Conservation (phyloP, 2,888 invertebrate genomes). For the Poecilobothrus nobilitatus region DNA sequence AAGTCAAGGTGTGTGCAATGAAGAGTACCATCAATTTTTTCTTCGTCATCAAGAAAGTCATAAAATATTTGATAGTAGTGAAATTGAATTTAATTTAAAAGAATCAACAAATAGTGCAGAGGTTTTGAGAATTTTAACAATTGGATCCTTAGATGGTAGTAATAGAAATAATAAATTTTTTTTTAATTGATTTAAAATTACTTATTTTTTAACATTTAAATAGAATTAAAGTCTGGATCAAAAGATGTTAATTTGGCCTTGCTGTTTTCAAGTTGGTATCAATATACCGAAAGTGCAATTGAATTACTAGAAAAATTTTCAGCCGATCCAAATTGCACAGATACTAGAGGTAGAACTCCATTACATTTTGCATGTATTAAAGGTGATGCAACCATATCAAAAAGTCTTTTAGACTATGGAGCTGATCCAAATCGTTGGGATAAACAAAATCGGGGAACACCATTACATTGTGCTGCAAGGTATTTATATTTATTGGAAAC, state of each 20-base stretch:
- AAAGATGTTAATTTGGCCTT: slow-evolving; percentile 38
- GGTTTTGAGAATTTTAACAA: slow-evolving; percentile 35
- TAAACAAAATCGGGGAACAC: slow-evolving; percentile 57
- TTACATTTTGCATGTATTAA: slow-evolving; percentile 73
- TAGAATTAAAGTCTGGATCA: slow-evolving; percentile 34
- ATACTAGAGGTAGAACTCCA: slow-evolving; percentile 59
- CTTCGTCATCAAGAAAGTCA: slow-evolving; percentile 36
- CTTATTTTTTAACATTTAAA: slow-evolving; percentile 2
- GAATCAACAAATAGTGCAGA: slow-evolving; percentile 29
- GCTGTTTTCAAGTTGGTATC: slow-evolving; percentile 36
- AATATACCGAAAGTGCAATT: slow-evolving; percentile 33
- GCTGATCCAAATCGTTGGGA: slow-evolving; percentile 68
- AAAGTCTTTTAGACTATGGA: slow-evolving; percentile 58
- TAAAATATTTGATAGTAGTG: slow-evolving; percentile 37
- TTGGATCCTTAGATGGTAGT: slow-evolving; percentile 33
- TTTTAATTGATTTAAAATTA: slow-evolving; percentile 7
- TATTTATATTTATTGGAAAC: slow-evolving; percentile 28
- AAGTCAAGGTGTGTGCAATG: slow-evolving; percentile 37
- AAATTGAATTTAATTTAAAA: slow-evolving; percentile 37
- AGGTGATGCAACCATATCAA: slow-evolving; percentile 62
- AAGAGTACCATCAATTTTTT: slow-evolving; percentile 37
- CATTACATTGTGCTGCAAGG: slow-evolving; percentile 71
- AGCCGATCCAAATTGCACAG: slow-evolving; percentile 55
- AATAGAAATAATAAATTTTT: slow-evolving; percentile 4
- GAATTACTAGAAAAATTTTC: slow-evolving; percentile 34